Conservation (phyloP, 2,797 vertebrate genomes). For the Rhinophrynus dorsalis region DNA sequence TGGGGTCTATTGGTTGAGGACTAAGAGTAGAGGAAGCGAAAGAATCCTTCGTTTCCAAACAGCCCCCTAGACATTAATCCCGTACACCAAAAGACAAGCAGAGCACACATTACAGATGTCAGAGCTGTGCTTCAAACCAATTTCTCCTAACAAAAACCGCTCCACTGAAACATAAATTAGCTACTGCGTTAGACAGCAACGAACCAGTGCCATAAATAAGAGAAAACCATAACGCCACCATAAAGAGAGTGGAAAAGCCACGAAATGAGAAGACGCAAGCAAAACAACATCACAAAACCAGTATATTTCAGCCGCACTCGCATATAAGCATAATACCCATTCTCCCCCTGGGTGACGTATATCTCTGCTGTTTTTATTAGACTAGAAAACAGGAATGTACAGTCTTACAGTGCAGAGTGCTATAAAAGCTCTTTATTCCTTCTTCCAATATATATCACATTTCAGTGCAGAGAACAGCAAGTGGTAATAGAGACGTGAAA, state of each 20-base stretch:
- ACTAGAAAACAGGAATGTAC: conserved; percentile 45
- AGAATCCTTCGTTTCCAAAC: conserved; percentile 34
- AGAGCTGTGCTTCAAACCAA: conserved; percentile 48
- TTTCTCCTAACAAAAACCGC: conserved; percentile 47
- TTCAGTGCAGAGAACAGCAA: conserved; percentile 18
- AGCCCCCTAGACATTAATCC: conserved; percentile 51
- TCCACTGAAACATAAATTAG: conserved; percentile 48
- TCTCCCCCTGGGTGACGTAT: conserved; percentile 51
- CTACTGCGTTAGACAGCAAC: conserved; percentile 44
- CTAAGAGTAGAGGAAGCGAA: conserved; percentile 30
- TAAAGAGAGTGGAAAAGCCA: conserved; percentile 50
- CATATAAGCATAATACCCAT: conserved; percentile 51
- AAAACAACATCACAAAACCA: conserved; percentile 50
- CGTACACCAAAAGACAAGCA: conserved; percentile 49
- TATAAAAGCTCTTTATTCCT: conserved; percentile 47
- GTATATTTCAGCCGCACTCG: conserved; percentile 47
- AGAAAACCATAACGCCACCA: conserved; percentile 45
- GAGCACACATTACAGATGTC: conserved; percentile 50
- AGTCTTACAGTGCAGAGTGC: conserved; percentile 43
- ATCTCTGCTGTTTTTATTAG: conserved; percentile 48
- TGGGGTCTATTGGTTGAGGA: conserved; percentile 37
- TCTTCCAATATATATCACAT: conserved; percentile 38
- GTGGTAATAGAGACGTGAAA: conserved; percentile 17
- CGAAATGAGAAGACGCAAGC: conserved; percentile 49
- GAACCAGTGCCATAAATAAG: conserved; percentile 47